These are phyloP conservation scores for Morpho helenor DNA, from an alignment of 2,888 invertebrate species.

Conservation along the genomic window DNA sequence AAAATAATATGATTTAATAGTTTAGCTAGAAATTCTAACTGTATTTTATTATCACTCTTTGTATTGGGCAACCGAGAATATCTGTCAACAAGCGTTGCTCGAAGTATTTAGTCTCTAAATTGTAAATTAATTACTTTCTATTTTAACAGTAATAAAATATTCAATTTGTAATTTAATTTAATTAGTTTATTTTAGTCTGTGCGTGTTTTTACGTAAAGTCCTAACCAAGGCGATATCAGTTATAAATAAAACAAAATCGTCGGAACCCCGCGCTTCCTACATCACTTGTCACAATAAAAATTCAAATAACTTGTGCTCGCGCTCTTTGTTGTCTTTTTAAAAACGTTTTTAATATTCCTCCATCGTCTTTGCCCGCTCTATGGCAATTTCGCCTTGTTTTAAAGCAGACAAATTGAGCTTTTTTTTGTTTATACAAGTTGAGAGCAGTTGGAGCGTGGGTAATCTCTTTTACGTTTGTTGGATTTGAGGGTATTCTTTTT, in stretches of 20 bases:
- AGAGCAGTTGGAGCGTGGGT: slow-evolving; percentile 72
- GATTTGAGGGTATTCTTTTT: slow-evolving; percentile 66
- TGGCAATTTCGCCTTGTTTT: slow-evolving; percentile 69
- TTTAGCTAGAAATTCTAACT: too few relatives aligned
- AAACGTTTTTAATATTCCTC: slow-evolving; percentile 75
- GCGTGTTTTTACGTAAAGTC: not conserved
- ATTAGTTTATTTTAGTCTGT: too few relatives aligned
- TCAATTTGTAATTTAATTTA: too few relatives aligned
- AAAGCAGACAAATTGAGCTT: slow-evolving; percentile 67
- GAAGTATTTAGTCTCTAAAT: too few relatives aligned
- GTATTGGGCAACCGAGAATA: too few relatives aligned
- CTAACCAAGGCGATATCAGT: slow-evolving; percentile 8
- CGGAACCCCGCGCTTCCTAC: slow-evolving; percentile 22
- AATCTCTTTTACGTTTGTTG: slow-evolving; percentile 76
- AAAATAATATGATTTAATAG: too few relatives aligned
- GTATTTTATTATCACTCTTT: too few relatives aligned
- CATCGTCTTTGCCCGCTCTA: slow-evolving; percentile 61
- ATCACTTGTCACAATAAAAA: slow-evolving; percentile 61
- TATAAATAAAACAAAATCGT: slow-evolving; percentile 17
- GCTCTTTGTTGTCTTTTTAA: slow-evolving; percentile 60
- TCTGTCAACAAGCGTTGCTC: too few relatives aligned
- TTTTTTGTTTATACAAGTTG: slow-evolving; percentile 77
- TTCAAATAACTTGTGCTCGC: slow-evolving; percentile 62
- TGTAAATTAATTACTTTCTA: too few relatives aligned
- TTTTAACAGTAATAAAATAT: too few relatives aligned